phyloP scores from a whole-genome alignment of 1,140 invertebrate genomes.

The Nixonia krombeini region DNA sequence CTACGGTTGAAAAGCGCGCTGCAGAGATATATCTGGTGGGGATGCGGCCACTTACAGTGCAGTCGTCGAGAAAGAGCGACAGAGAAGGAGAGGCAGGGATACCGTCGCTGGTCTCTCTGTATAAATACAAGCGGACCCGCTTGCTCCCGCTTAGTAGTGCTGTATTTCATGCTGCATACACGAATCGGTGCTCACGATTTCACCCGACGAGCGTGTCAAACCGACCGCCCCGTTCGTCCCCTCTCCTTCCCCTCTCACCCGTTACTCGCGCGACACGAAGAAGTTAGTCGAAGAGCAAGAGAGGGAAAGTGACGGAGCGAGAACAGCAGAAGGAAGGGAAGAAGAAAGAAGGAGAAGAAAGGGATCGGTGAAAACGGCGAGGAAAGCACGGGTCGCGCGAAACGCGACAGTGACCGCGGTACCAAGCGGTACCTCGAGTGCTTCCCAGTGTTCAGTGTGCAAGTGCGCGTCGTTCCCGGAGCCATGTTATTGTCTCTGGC shows the following conservation, averaged over 20 bases:
- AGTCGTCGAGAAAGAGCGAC: conserved; percentile 21
- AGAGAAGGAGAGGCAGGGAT: conserved; percentile 35
- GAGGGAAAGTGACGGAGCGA: background rate
- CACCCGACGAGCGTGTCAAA: conserved; percentile 37
- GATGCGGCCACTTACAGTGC: conserved; percentile 25
- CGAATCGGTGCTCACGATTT: conserved; percentile 26
- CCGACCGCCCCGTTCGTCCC: too few relatives aligned
- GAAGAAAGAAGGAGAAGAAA: background rate
- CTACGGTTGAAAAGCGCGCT: conserved; percentile 30
- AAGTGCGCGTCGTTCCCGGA: background rate
- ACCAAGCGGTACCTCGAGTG: background rate
- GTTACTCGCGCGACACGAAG: background rate
- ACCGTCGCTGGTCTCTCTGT: conserved; percentile 54
- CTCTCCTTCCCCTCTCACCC: background rate
- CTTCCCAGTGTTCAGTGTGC: background rate
- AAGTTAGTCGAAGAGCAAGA: background rate
- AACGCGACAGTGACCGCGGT: background rate
- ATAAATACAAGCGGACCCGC: conserved; percentile 65
- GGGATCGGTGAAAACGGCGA: background rate
- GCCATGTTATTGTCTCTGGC: too few relatives aligned
- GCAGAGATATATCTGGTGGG: conserved; percentile 29
- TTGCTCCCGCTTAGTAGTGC: conserved; percentile 61
- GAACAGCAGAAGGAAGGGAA: background rate
- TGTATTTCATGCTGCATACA: conserved; percentile 49
- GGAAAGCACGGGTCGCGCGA: background rate